Conservation (phyloP, 2,888 invertebrate genomes). For the Andrena bicolor region DNA sequence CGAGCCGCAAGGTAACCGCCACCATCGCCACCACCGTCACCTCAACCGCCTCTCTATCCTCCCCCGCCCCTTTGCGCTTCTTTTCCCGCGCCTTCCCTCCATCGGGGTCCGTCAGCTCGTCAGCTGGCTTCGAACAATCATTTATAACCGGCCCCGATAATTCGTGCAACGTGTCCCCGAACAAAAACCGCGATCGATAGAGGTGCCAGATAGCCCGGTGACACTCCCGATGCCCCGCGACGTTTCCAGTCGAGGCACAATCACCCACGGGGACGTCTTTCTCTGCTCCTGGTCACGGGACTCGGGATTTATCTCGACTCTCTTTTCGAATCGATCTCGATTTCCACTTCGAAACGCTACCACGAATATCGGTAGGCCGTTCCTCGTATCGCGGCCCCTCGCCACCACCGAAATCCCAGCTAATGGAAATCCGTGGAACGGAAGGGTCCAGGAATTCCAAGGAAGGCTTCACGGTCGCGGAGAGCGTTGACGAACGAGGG, state of each 20-base stretch:
- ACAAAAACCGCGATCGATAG: slow-evolving; percentile 73
- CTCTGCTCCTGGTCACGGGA: neutral
- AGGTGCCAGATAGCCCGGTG: slow-evolving; percentile 61
- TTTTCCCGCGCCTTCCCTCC: slow-evolving; percentile 31
- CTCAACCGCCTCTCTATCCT: slow-evolving; percentile 7
- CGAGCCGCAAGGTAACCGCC: slow-evolving; percentile 75
- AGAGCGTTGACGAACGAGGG: slow-evolving; percentile 45
- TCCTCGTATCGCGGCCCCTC: neutral
- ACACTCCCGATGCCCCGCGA: slow-evolving; percentile 62
- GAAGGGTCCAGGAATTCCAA: neutral
- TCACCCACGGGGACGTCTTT: slow-evolving; percentile 37
- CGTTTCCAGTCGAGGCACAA: slow-evolving; percentile 56
- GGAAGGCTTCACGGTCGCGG: no score
- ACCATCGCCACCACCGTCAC: slow-evolving; percentile 61
- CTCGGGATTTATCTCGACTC: slow-evolving; percentile 69
- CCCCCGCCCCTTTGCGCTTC: slow-evolving; percentile 10
- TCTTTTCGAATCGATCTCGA: slow-evolving; percentile 69
- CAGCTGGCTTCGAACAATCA: slow-evolving; percentile 70
- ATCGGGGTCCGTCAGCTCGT: slow-evolving; percentile 33
- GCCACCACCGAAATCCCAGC: neutral
- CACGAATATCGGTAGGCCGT: slow-evolving; percentile 7
- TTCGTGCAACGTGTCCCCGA: slow-evolving; percentile 71
- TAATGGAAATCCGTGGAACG: neutral
- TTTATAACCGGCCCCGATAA: slow-evolving; percentile 76
- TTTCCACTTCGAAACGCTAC: slow-evolving; percentile 10